A percentile compares a stretch with the other conserved stretches of the same genome.
These are phyloP conservation scores for Sitta europaea DNA, from an alignment of 2,113 vertebrate genomes.

Conservation along the genomic window DNA sequence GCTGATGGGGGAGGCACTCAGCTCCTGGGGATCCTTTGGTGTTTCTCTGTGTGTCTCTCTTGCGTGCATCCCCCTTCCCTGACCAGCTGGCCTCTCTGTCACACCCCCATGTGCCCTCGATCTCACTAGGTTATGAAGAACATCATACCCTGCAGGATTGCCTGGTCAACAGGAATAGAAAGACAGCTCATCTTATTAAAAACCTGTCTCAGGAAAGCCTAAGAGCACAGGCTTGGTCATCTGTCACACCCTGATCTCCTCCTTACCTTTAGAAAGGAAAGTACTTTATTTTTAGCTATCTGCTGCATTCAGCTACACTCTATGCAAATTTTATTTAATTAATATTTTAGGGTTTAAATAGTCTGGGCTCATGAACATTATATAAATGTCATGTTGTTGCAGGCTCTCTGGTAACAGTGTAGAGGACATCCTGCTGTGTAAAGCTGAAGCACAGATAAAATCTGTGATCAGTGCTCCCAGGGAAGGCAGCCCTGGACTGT, in stretches of 20 bases:
- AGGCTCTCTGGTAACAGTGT: rapidly evolving
- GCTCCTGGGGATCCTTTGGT: background rate
- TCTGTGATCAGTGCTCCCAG: background rate
- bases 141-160: background rate
- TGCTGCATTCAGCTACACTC: background rate
- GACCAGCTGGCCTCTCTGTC: background rate
- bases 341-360: slow-evolving; percentile 31
- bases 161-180: background rate
- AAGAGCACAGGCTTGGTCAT: background rate
- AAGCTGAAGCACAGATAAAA: background rate
- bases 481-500: background rate
- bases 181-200: background rate
- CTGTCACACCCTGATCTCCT: background rate
- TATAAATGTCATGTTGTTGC: background rate
- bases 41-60: background rate
- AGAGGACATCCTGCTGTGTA: background rate
- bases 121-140: background rate
- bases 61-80: background rate
- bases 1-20: background rate
- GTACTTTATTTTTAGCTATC: background rate
- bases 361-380: background rate
- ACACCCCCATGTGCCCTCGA: background rate
- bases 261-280: background rate
- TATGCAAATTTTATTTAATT: slow-evolving; percentile 48
- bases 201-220: background rate